Base-by-base conservation (phyloP, 2,797 vertebrate species). In the Arrhamphus sclerolepis region DNA sequence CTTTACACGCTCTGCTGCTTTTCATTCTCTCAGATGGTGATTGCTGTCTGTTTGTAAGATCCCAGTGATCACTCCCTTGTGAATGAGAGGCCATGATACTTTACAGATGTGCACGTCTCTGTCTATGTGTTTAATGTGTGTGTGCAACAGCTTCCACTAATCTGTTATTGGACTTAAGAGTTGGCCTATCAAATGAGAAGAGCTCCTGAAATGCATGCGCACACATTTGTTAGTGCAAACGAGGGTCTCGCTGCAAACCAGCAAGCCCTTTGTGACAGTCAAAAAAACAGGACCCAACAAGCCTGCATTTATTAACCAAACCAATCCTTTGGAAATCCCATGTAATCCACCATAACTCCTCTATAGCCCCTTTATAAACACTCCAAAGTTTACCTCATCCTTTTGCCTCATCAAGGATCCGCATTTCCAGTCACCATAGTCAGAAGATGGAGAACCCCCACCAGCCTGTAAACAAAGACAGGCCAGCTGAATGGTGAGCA, bases 331-430 rank as follows among this genome's bases (percentile, higher is more conserved):
- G 66, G 77, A 85, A 86, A 88, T 82, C 84, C 81, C 22, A 18
- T 39, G 16, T 83, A 88, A 89, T 83, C 74, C 75, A 56, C 53
- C 52, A 40, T 59, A 80, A 84, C 46, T 58, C 62, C 56, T 61
- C 50, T 72, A 62, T 78, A 84, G 80, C 70, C 66, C 56, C 68
- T 83, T 81, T 82, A 69, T 83, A 89, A 89, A 90, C 88, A 88
- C 80, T 87, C 80, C 76, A 79, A 77, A 72, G 80, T 85, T 83
- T 74, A 84, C 63, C 74, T 89, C 70, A 85, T 85, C 72, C 63
- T 71, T 71, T 66, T 78, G 73, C 76, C 79, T 86, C 79, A 75
- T 83, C 77, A 60, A 80, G 62, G 69, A 72, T 77, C 74, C 71
- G 71, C 65, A 60, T 77, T 82, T 79, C 69, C 74, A 84, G 74